phyloP scores from a whole-genome alignment of 2,797 vertebrate species.

The Coranthus polyacanthus region DNA sequence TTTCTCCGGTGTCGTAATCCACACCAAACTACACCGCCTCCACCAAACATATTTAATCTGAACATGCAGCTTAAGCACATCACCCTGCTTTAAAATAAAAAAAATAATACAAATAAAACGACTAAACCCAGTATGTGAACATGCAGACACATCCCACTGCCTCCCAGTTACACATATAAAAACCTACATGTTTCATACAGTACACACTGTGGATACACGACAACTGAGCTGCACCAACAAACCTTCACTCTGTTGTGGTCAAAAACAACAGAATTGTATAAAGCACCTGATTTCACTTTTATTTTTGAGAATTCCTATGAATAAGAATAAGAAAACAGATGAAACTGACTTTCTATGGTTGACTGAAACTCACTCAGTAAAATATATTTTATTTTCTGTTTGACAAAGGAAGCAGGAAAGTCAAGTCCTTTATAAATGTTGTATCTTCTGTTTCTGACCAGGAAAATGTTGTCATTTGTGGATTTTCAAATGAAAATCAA shows the following conservation, averaged over 20 bases:
- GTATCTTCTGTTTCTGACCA: too few species aligned
- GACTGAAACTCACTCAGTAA: too few species aligned
- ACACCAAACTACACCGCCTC: constrained; percentile 11
- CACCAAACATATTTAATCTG: constrained; percentile 22
- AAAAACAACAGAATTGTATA: too few species aligned
- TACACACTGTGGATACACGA: constrained; percentile 53
- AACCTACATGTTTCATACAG: constrained; percentile 54
- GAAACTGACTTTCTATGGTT: too few species aligned
- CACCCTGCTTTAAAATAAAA: constrained; percentile 31
- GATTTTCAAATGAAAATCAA: too few species aligned
- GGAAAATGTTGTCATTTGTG: too few species aligned
- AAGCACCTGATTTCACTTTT: too few species aligned
- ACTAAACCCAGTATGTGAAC: constrained; percentile 38
- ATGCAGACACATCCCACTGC: constrained; percentile 43
- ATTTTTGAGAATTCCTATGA: too few species aligned
- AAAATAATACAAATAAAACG: constrained; percentile 1
- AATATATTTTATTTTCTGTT: too few species aligned
- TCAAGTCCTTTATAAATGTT: too few species aligned
- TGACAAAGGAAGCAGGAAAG: too few species aligned
- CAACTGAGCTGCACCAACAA: constrained; percentile 14
- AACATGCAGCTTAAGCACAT: constrained; percentile 55
- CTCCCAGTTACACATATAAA: constrained; percentile 43
- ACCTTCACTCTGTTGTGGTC: constrained; percentile 5
- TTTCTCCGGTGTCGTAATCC: constrained; percentile 37
- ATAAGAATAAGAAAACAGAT: too few species aligned